Evolutionary conservation across 2,888 invertebrate species (phyloP).

Genomic region (Drosophila crucigera): DNA sequence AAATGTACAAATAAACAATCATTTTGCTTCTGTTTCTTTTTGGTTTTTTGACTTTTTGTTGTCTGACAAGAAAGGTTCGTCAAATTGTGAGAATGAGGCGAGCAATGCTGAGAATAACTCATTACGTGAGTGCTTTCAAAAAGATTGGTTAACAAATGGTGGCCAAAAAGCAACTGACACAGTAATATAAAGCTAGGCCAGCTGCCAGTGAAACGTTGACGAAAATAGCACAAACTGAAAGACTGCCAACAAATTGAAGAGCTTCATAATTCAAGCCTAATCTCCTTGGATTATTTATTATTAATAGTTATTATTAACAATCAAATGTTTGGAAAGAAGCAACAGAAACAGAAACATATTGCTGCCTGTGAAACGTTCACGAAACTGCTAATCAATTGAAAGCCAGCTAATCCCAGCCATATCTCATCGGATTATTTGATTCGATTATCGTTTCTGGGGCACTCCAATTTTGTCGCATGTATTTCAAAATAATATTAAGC

Average conservation of each 20-base stretch:
- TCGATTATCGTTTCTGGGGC: not conserved
- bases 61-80: not conserved
- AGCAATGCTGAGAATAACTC: constrained; percentile 3
- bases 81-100: not conserved
- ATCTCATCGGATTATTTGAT: not conserved
- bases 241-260: not conserved
- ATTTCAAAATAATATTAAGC: not conserved
- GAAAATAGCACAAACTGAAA: not conserved
- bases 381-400: not conserved
- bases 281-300: not conserved
- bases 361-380: not conserved
- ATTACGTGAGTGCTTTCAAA: constrained; percentile 6
- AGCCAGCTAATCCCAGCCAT: not conserved
- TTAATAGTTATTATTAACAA: not conserved
- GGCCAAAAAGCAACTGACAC: not conserved
- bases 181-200: not conserved
- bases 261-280: not conserved
- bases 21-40: not conserved
- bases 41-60: too few species aligned
- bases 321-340: not conserved
- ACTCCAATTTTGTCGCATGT: not conserved
- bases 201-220: constrained; percentile 1
- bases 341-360: not conserved
- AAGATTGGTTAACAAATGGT: not conserved
- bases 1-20: constrained; percentile 11